Evolutionary conservation across 2,888 invertebrate genomes (phyloP).

Genomic region (Lissocephala sabroskyi): DNA sequence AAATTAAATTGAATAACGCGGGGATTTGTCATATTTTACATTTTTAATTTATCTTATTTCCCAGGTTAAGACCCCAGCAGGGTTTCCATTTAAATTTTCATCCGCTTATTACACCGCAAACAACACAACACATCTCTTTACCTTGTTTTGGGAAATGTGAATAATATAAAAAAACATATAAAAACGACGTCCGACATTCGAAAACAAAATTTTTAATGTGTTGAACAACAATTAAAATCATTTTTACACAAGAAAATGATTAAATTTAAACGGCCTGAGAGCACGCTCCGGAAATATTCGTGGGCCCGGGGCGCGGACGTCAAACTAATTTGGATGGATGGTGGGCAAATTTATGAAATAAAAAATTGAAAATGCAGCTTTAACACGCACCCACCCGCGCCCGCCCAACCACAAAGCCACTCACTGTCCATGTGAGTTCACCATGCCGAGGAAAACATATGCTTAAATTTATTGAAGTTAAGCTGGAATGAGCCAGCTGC

Average conservation of each 20-base stretch:
- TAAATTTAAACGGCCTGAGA: slow-evolving; percentile 40
- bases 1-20: too few relatives aligned
- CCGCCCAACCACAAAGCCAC: not conserved
- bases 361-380: slow-evolving; percentile 32
- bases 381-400: slow-evolving; percentile 4
- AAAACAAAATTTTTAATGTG: slow-evolving; percentile 51
- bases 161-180: not conserved
- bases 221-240: slow-evolving; percentile 52
- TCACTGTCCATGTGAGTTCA: slow-evolving; percentile 6
- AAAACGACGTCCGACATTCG: slow-evolving; percentile 26
- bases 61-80: too few relatives aligned
- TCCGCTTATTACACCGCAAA: too few relatives aligned
- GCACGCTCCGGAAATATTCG: slow-evolving; percentile 19
- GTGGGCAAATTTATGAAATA: slow-evolving; percentile 7
- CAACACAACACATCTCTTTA: too few relatives aligned
- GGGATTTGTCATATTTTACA: too few relatives aligned
- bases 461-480: slow-evolving; percentile 39
- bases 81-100: too few relatives aligned
- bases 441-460: too few relatives aligned
- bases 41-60: too few relatives aligned
- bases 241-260: slow-evolving; percentile 53
- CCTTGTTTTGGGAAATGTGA: too few relatives aligned
- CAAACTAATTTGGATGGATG: slow-evolving; percentile 18
- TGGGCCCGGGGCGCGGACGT: not conserved
- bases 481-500: slow-evolving; percentile 35